A percentile compares a stretch with the other conserved stretches of the same genome.
These are phyloP conservation scores for Sinhomidia bicolor DNA, from an alignment of 2,888 invertebrate genomes.

Conservation along the genomic window DNA sequence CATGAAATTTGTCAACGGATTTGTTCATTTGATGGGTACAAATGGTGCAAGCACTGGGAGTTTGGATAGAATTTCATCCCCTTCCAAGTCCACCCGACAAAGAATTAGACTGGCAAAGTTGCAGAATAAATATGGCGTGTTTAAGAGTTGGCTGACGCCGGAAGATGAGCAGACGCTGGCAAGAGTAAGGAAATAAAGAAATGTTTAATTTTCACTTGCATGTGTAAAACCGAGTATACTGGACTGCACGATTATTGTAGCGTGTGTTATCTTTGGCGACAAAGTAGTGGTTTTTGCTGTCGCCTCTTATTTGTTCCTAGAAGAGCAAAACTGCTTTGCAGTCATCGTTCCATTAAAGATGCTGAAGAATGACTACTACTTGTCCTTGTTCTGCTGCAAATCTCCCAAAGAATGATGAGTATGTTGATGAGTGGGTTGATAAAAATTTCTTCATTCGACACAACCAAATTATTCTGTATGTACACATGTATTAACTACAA, in stretches of 20 bases:
- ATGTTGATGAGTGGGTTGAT: slow-evolving; percentile 51
- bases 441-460: slow-evolving; percentile 21
- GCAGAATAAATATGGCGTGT: slow-evolving; percentile 69
- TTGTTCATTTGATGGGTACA: slow-evolving; percentile 59
- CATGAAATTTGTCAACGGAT: slow-evolving; percentile 70
- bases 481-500: slow-evolving; percentile 22
- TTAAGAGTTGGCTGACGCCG: slow-evolving; percentile 71
- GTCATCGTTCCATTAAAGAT: slow-evolving; percentile 44
- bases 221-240: background rate
- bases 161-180: slow-evolving; percentile 79
- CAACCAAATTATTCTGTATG: background rate
- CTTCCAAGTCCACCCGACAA: slow-evolving; percentile 64
- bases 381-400: background rate
- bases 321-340: background rate
- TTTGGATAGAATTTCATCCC: slow-evolving; percentile 46
- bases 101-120: slow-evolving; percentile 67
- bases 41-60: slow-evolving; percentile 29
- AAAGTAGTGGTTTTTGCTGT: background rate
- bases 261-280: background rate
- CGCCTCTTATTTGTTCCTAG: background rate
- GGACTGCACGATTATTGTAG: background rate
- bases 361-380: slow-evolving; percentile 11
- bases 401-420: slow-evolving; percentile 45
- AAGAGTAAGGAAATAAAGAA: slow-evolving; percentile 75
- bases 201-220: background rate